A percentile compares a stretch with the other conserved stretches of the same genome.
Evolutionary conservation across 2,113 vertebrate species (phyloP).

Genomic region (Alligator sinensis): DNA sequence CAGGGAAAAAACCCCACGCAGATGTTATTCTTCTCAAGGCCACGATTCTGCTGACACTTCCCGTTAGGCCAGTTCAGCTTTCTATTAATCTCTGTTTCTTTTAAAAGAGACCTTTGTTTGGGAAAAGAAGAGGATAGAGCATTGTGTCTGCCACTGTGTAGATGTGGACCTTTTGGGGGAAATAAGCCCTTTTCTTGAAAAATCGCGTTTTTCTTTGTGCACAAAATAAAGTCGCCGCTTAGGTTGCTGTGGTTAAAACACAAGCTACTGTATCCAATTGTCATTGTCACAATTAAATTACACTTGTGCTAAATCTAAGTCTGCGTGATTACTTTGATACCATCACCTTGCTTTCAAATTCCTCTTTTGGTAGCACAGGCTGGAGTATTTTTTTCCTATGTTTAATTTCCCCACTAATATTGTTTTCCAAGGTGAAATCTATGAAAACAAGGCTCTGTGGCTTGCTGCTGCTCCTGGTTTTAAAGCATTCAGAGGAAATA

Average conservation of each 20-base stretch:
- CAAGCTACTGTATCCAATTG: neutral
- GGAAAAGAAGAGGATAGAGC: rapidly evolving
- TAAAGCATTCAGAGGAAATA: slow-evolving; percentile 42
- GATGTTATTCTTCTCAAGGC: neutral
- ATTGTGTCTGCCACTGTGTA: rapidly evolving
- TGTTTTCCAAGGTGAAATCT: neutral
- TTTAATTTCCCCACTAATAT: neutral
- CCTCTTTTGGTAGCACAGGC: neutral
- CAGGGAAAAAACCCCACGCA: neutral
- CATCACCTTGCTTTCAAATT: neutral
- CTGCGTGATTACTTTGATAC: neutral
- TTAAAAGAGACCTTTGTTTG: neutral
- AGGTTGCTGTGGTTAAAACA: neutral
- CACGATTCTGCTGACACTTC: neutral
- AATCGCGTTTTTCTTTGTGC: neutral
- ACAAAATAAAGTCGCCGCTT: neutral
- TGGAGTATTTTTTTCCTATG: neutral
- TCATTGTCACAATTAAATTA: neutral
- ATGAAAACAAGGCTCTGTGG: neutral
- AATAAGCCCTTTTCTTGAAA: neutral
- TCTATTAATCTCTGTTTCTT: neutral
- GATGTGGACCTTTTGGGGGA: neutral
- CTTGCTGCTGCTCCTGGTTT: slow-evolving; percentile 59
- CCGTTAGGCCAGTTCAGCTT: neutral
- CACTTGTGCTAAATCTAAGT: neutral